These are phyloP conservation scores for Macrocentrus cingulum DNA, from an alignment of 1,140 invertebrate species.

Conservation along the genomic window DNA sequence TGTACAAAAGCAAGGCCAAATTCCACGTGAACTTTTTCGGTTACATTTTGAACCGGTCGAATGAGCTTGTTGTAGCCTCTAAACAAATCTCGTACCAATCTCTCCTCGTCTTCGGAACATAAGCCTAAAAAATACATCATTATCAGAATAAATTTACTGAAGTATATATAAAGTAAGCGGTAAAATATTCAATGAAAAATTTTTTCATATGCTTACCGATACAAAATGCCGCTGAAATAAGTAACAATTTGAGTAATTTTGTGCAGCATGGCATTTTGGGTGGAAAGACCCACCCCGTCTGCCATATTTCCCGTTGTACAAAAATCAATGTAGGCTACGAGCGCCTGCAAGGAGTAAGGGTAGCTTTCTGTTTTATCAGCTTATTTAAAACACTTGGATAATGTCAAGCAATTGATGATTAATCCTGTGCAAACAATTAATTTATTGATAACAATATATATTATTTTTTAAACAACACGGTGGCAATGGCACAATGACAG, in stretches of 20 bases:
- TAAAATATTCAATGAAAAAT: too few relatives aligned
- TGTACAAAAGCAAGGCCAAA: slow-evolving; percentile 98
- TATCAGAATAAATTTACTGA: too few relatives aligned
- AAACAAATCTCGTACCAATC: slow-evolving; percentile 94
- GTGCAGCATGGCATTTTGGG: slow-evolving; percentile 50
- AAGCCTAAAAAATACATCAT: slow-evolving; percentile 56
- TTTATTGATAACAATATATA: too few relatives aligned
- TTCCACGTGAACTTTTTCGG: slow-evolving; percentile 92
- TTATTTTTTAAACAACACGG: too few relatives aligned
- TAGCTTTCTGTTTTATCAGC: neutral
- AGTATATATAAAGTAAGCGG: slow-evolving; percentile 6
- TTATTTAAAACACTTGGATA: too few relatives aligned
- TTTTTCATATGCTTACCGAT: too few relatives aligned
- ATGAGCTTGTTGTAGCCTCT: slow-evolving; percentile 99
- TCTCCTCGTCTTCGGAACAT: slow-evolving; percentile 93
- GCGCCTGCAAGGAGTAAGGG: neutral
- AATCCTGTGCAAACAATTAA: too few relatives aligned
- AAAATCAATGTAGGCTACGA: slow-evolving; percentile 30
- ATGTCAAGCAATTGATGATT: too few relatives aligned
- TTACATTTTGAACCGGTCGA: slow-evolving; percentile 96
- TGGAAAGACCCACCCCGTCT: slow-evolving; percentile 34
- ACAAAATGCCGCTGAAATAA: slow-evolving; percentile 47
- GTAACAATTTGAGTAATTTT: slow-evolving; percentile 42
- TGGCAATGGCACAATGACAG: too few relatives aligned
- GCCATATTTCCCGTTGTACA: slow-evolving; percentile 18